Evolutionary conservation across 30 jellyfish, hydroid and myxozoan genomes (phyloP).

Genomic region (Hydractinia symbiolongicarpus): DNA sequence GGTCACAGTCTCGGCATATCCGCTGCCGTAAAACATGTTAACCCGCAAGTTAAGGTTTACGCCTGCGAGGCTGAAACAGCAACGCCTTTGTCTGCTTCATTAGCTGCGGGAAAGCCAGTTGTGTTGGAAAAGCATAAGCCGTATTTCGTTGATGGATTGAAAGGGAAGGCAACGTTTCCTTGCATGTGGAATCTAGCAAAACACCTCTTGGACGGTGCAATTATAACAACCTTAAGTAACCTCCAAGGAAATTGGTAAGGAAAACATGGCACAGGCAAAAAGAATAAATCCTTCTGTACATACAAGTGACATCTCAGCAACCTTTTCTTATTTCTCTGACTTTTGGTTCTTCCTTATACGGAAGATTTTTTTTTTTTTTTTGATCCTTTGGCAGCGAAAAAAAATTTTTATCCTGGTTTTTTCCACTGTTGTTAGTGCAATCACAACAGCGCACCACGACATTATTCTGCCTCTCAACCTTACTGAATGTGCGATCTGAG

Average conservation of each 20-base stretch:
- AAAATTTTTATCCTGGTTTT: too few relatives aligned
- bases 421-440: too few relatives aligned
- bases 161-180: constrained; percentile 12
- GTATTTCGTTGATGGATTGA: constrained; percentile 10
- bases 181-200: constrained; percentile 20
- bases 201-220: not conserved
- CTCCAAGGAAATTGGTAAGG: constrained; percentile 28
- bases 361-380: too few relatives aligned
- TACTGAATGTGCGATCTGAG: too few relatives aligned
- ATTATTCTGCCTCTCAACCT: too few relatives aligned
- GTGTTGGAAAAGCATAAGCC: not conserved
- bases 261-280: constrained; percentile 40
- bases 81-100: not conserved
- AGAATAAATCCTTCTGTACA: constrained; percentile 51
- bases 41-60: not conserved
- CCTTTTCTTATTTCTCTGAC: constrained; percentile 13
- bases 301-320: constrained; percentile 44
- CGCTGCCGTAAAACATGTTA: constrained; percentile 14
- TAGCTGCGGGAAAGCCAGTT: not conserved
- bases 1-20: constrained; percentile 17
- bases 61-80: constrained; percentile 23
- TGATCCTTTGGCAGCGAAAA: too few relatives aligned
- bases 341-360: too few relatives aligned
- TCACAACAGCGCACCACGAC: too few relatives aligned
- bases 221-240: not conserved